Evolutionary conservation across 2,888 invertebrate species (phyloP), one percentile per base, ranked within the genome.

Genomic region (Drosophila pseudotalamancana): DNA sequence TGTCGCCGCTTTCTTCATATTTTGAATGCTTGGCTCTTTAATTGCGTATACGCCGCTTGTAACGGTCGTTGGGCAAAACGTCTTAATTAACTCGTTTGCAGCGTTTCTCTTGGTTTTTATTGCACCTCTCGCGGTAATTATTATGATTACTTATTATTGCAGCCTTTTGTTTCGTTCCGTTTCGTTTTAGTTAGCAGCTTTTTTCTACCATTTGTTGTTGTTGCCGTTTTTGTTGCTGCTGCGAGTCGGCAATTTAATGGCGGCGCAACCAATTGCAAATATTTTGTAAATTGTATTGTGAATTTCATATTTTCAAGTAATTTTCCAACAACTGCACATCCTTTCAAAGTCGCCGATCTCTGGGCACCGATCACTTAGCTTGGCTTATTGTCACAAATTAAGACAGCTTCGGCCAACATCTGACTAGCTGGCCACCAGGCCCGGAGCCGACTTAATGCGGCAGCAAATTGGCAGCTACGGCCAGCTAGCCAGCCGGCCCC

Each of bases 301-400:
- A 83, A 85, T 83, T 82, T 86, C 77, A 86, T 82, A 83, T 71
- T 82, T 77, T 59, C 27, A 43, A 74, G 71, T 42, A 55, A 69
- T 78, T 84, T 73, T 42, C 69, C 60, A 59, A 50, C 59, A 55
- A 66, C 60, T 71, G 71, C 63, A 75, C 69, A 72, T 79, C 83
- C 80, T 72, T 86, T 76, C 61, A 81, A 64, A 40, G 54, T 57
- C 48, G 61, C 83, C 71, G 76, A 65, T 75, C 56, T 54, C 37
- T 40, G 18, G 12, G 31, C 25, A n/a, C 37, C 37, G 23, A 59
- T 70, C 43, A 9, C 25, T 25, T 25, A 1, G 66, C 77, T 81
- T 62, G 59, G 76, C 75, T 87, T 81, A 84, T 84, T 84, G 83
- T 83, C 85, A 68, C 83, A 87, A 83, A 83, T 83, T 87, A 83